phyloP scores from a whole-genome alignment of 2,888 invertebrate species.

The Aspidapion aeneum region DNA sequence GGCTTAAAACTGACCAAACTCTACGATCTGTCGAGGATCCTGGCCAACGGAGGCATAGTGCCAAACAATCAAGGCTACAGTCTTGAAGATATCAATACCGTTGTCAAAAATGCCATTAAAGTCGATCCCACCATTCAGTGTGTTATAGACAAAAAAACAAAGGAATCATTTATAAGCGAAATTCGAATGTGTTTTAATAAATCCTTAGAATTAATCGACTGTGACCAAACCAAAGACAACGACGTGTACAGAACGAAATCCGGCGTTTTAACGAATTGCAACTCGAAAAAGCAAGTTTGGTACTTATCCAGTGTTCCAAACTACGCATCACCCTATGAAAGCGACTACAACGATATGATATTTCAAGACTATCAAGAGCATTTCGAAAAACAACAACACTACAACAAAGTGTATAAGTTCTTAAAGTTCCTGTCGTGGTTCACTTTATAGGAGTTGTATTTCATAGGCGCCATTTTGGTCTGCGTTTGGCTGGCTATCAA shows the following conservation, averaged over 20 bases:
- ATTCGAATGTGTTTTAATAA: constrained; percentile 74
- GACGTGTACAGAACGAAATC: constrained; percentile 58
- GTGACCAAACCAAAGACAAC: background rate
- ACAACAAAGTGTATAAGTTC: constrained; percentile 55
- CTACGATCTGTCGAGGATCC: constrained; percentile 59
- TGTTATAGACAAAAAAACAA: constrained; percentile 54
- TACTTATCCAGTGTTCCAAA: constrained; percentile 55
- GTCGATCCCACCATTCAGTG: constrained; percentile 64
- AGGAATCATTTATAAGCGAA: constrained; percentile 61
- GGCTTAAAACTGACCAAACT: constrained; percentile 54
- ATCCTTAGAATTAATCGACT: constrained; percentile 49
- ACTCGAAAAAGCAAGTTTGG: constrained; percentile 50
- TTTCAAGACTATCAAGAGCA: constrained; percentile 20
- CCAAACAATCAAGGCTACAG: constrained; percentile 53
- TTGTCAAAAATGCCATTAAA: constrained; percentile 53
- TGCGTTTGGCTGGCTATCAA: background rate
- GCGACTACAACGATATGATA: constrained; percentile 26
- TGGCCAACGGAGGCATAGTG: constrained; percentile 54
- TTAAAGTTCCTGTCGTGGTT: constrained; percentile 60
- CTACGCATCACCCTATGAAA: constrained; percentile 21
- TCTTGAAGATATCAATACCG: constrained; percentile 50
- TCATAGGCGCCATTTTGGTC: background rate
- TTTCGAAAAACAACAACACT: constrained; percentile 24
- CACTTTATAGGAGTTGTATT: constrained; percentile 49
- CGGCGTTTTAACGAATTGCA: constrained; percentile 59